phyloP scores from a whole-genome alignment of 2,797 vertebrate species.

The Orestias chungarensis region DNA sequence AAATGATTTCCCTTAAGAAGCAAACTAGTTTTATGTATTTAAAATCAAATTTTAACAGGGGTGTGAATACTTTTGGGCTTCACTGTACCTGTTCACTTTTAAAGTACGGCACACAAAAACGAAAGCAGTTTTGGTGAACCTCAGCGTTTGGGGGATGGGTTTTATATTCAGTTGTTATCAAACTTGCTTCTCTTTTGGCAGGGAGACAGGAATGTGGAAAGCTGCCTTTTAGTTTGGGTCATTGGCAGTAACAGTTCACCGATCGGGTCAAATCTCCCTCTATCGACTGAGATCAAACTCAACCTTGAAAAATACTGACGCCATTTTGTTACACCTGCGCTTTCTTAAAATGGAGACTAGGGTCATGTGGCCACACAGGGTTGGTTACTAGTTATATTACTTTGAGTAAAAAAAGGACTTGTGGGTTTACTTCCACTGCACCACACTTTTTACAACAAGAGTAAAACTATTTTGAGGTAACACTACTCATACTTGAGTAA shows the following conservation, averaged over 20 bases:
- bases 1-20: not conserved
- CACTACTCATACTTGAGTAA: not conserved
- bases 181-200: not conserved
- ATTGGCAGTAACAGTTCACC: no score
- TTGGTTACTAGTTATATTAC: no score
- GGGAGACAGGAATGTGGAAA: slow-evolving; percentile 26
- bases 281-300: not conserved
- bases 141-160: rapidly evolving
- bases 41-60: not conserved
- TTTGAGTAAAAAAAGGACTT: not conserved
- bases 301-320: rapidly evolving
- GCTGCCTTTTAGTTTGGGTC: slow-evolving; percentile 21
- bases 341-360: slow-evolving; percentile 41
- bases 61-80: not conserved
- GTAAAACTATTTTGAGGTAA: not conserved
- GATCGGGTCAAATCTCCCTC: slow-evolving; percentile 13
- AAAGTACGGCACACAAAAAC: not conserved
- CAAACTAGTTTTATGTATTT: not conserved
- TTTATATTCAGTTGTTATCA: slow-evolving; percentile 22
- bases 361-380: not conserved
- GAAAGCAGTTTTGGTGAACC: not conserved
- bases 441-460: no score
- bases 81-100: rapidly evolving
- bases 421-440: not conserved
- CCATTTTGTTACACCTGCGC: slow-evolving; percentile 44